Percentiles rank a stretch among this genome's conserved stretches.
Evolutionary conservation across 2,113 vertebrate species (phyloP).

Genomic region (Phyllostomus discolor): DNA sequence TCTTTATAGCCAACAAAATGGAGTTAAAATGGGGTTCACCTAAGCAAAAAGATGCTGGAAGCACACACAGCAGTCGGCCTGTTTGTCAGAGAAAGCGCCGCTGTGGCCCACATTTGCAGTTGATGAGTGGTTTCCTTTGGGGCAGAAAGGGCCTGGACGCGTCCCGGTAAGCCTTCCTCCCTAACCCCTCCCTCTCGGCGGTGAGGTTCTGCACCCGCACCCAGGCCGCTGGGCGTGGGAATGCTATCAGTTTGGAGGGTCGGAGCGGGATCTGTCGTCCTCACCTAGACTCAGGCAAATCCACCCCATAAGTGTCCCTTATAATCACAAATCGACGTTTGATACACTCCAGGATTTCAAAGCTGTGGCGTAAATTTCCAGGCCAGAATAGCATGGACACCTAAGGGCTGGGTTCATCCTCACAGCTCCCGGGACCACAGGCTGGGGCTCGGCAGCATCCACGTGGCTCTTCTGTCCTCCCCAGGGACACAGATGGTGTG

Average conservation of each 20-base stretch:
- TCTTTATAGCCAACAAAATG: conserved; percentile 6
- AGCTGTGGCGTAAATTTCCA: background rate
- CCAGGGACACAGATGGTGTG: background rate
- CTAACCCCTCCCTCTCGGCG: background rate
- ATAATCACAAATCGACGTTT: background rate
- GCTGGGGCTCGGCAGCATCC: background rate
- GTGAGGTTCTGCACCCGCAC: fast-evolving
- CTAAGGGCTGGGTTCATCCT: background rate
- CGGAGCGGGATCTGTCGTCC: fast-evolving
- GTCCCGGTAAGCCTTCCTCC: background rate
- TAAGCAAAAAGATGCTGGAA: background rate
- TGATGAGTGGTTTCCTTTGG: background rate
- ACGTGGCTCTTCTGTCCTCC: background rate
- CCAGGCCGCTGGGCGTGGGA: fast-evolving
- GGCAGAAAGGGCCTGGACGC: background rate
- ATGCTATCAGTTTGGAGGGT: background rate
- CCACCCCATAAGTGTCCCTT: fast-evolving
- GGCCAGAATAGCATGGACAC: background rate
- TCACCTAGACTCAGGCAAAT: background rate
- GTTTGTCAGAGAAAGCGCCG: background rate
- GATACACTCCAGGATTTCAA: background rate
- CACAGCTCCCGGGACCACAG: background rate
- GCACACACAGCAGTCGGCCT: background rate
- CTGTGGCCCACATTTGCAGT: background rate
- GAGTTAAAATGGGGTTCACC: conserved; percentile 15